These are phyloP conservation scores for Caiman crocodilus DNA, from an alignment of 2,797 vertebrate genomes.

Conservation along the genomic window DNA sequence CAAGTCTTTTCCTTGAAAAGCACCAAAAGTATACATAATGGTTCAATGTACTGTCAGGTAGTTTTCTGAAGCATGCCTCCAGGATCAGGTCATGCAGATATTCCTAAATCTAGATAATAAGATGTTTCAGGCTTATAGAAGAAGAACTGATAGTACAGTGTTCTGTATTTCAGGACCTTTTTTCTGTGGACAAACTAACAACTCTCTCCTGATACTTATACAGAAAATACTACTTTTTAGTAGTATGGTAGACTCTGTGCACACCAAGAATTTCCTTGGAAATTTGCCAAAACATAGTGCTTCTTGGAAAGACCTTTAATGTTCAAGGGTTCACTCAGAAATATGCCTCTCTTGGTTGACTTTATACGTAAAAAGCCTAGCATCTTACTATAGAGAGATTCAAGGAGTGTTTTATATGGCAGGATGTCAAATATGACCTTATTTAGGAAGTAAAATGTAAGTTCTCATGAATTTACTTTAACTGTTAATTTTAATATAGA, in stretches of 20 bases:
- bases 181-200: neutral
- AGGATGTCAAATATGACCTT: neutral
- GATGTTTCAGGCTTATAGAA: neutral
- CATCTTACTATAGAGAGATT: neutral
- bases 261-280: neutral
- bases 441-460: neutral
- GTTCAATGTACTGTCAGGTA: neutral
- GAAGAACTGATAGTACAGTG: neutral
- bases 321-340: neutral
- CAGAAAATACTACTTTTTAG: neutral
- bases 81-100: neutral
- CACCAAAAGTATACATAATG: neutral
- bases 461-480: neutral
- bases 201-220: neutral
- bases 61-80: neutral
- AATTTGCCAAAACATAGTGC: neutral
- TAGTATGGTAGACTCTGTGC: neutral
- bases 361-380: neutral
- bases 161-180: neutral
- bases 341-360: neutral
- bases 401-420: neutral
- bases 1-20: neutral
- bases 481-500: accelerated
- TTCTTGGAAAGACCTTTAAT: neutral
- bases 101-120: neutral